Evolutionary conservation across 2,797 vertebrate species (phyloP).

Genomic region (Gorsachius magnificus): DNA sequence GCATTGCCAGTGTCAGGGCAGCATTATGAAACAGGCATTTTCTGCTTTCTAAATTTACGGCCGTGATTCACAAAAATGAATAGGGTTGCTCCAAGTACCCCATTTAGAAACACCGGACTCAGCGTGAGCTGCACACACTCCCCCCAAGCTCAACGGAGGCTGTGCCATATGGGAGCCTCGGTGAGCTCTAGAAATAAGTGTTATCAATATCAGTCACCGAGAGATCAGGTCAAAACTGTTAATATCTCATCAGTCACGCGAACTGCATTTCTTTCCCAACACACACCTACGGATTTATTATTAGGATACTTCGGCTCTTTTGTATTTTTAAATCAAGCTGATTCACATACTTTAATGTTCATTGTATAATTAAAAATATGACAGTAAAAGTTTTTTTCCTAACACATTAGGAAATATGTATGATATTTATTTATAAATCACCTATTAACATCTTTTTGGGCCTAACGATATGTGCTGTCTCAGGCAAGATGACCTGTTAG

Average conservation of each 20-base stretch:
- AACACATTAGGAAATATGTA: conserved; percentile 2
- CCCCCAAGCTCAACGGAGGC: background rate
- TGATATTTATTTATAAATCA: conserved; percentile 7
- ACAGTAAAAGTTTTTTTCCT: background rate
- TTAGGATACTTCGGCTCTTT: conserved; percentile 1
- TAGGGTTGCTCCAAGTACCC: background rate
- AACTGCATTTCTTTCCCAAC: conserved; percentile 15
- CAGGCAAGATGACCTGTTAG: conserved; percentile 9
- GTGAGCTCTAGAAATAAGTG: conserved; percentile 11
- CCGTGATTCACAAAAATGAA: conserved; percentile 32
- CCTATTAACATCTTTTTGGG: background rate
- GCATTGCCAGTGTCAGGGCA: background rate
- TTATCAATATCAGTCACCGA: conserved; percentile 30
- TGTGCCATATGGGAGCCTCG: background rate
- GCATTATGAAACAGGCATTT: conserved; percentile 27
- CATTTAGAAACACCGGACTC: background rate
- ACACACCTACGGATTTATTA: conserved; percentile 38
- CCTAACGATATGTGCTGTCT: conserved; percentile 22
- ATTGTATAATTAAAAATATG: conserved; percentile 25
- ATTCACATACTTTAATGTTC: background rate
- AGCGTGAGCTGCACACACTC: background rate
- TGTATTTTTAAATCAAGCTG: conserved; percentile 37
- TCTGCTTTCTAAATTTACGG: conserved; percentile 16
- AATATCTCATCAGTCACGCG: conserved; percentile 44
- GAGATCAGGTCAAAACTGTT: conserved; percentile 53